Percentiles rank a stretch among this genome's conserved stretches.
phyloP scores from a whole-genome alignment of 2,797 vertebrate species.

The Petrocephalus sullivani region DNA sequence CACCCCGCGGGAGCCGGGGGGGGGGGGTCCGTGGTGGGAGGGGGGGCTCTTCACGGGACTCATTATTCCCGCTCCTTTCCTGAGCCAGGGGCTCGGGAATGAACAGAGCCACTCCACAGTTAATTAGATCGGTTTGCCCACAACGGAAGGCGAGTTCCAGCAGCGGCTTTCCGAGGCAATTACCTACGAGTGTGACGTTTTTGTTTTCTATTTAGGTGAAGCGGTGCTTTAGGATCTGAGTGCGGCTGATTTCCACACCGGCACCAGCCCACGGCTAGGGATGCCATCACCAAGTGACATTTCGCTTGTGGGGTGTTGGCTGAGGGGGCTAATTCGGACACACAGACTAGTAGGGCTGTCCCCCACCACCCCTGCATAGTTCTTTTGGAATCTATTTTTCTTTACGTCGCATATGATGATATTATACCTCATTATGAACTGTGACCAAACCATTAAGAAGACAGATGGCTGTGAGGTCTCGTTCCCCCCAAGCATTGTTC shows the following conservation, averaged over 20 bases:
- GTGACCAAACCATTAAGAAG: conserved; percentile 19
- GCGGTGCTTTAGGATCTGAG: neutral
- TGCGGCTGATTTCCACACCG: neutral
- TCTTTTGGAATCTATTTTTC: conserved; percentile 29
- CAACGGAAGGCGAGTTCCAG: conserved; percentile 39
- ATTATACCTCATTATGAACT: conserved; percentile 55
- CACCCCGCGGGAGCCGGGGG: neutral
- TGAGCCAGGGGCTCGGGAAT: conserved; percentile 48
- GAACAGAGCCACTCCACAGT: conserved; percentile 60
- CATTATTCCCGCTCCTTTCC: conserved; percentile 65
- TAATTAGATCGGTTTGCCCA: conserved; percentile 64
- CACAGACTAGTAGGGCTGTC: too few relatives aligned
- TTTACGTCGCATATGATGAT: conserved; percentile 30
- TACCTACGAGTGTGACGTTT: conserved; percentile 62
- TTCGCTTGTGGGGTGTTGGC: neutral
- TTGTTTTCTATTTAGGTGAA: conserved; percentile 44
- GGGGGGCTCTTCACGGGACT: conserved; percentile 61
- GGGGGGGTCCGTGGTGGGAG: neutral
- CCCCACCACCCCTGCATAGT: too few relatives aligned
- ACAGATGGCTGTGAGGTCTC: neutral
- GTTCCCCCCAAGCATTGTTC: neutral
- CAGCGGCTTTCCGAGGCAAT: conserved; percentile 52
- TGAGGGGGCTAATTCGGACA: neutral
- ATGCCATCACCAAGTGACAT: neutral
- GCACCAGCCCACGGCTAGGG: neutral